These are phyloP conservation scores for Albula goreensis DNA, from an alignment of 2,113 vertebrate species.

Conservation along the genomic window DNA sequence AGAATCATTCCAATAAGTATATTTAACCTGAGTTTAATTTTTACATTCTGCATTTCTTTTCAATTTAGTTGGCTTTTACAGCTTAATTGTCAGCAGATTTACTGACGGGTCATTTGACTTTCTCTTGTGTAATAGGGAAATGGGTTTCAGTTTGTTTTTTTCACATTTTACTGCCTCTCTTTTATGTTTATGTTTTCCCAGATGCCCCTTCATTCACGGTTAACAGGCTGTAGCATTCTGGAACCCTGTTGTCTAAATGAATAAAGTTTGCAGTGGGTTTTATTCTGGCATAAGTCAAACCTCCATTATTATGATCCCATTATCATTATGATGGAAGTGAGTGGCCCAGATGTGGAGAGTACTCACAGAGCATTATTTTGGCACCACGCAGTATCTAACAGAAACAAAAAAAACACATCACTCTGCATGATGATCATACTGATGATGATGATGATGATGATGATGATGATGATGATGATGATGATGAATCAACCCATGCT, in stretches of 20 bases:
- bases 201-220: constrained; percentile 33
- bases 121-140: too few species aligned
- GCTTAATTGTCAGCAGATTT: too few species aligned
- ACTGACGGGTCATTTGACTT: too few species aligned
- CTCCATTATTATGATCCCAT: constrained; percentile 46
- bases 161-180: background rate
- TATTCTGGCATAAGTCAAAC: constrained; percentile 47
- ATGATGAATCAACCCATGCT: background rate
- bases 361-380: background rate
- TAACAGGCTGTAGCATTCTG: constrained; percentile 26
- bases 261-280: constrained; percentile 19
- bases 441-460: too few species aligned
- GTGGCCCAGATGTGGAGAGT: constrained; percentile 33
- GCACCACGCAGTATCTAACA: background rate
- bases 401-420: background rate
- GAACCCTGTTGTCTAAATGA: constrained; percentile 36
- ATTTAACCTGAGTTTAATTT: background rate
- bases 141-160: background rate
- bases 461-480: background rate
- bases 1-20: background rate
- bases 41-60: background rate
- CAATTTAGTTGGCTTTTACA: too few species aligned
- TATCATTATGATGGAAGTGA: constrained; percentile 41
- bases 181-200: background rate
- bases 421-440: background rate